Evolutionary conservation across 2,113 vertebrate genomes (phyloP).

Genomic region (Calyptommatus sinebrachiatus): DNA sequence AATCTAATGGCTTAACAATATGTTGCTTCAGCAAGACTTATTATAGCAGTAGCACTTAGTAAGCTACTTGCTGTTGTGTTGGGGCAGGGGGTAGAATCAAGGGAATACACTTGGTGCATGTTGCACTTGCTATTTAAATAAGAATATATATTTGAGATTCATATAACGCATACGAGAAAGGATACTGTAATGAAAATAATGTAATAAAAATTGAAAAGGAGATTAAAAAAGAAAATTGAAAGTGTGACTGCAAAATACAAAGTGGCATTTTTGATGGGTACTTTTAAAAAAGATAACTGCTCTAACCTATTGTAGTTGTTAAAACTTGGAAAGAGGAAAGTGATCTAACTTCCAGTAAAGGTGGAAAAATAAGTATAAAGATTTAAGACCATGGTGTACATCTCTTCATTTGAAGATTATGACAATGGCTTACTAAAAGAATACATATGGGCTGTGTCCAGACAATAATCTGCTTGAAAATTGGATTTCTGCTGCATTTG

Average conservation of each 20-base stretch:
- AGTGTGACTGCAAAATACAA: background rate
- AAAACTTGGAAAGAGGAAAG: background rate
- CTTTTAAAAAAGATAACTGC: background rate
- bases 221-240: background rate
- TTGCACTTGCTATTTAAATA: background rate
- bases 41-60: background rate
- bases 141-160: background rate
- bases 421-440: too few relatives aligned
- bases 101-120: background rate
- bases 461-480: too few relatives aligned
- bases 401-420: background rate
- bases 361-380: background rate
- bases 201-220: background rate
- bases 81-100: conserved; percentile 15
- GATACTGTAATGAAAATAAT: conserved; percentile 11
- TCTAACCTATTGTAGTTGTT: background rate
- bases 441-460: background rate
- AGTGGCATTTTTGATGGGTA: accelerated
- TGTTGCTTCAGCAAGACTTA: conserved; percentile 37
- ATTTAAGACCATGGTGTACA: background rate
- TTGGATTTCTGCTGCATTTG: too few relatives aligned
- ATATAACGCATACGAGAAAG: conserved; percentile 25
- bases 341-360: background rate
- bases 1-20: conserved; percentile 60
- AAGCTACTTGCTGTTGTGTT: conserved; percentile 6